phyloP scores from a whole-genome alignment of 2,113 vertebrate genomes.

The Rynchops niger region DNA sequence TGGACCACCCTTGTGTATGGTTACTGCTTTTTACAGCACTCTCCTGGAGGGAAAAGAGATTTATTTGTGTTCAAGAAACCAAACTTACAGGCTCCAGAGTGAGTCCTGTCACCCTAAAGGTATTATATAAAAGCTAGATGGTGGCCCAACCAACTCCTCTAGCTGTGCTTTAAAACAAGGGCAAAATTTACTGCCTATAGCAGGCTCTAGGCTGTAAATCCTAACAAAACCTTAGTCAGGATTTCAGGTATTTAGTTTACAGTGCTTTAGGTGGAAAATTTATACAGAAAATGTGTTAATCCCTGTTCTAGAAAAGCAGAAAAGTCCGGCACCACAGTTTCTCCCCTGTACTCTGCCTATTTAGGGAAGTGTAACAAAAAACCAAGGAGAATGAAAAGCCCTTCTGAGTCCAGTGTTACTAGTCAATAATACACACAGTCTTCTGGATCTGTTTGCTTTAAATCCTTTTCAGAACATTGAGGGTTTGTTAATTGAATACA shows the following conservation, averaged over 20 bases:
- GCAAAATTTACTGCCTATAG: background rate
- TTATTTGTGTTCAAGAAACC: background rate
- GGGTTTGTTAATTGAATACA: background rate
- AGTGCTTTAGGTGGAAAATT: background rate
- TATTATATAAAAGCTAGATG: background rate
- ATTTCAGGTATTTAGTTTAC: background rate
- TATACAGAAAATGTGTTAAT: background rate
- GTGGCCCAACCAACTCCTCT: background rate
- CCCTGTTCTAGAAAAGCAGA: background rate
- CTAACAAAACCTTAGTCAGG: background rate
- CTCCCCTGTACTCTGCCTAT: fast-evolving
- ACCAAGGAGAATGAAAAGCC: background rate
- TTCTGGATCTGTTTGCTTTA: background rate
- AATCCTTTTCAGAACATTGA: background rate
- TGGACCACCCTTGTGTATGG: background rate
- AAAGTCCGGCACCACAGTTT: fast-evolving
- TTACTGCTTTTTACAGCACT: background rate
- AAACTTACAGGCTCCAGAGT: background rate
- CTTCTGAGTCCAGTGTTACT: background rate
- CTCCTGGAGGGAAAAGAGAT: background rate
- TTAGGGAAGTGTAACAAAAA: background rate
- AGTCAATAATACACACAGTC: background rate
- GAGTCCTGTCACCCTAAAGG: background rate
- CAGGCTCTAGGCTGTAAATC: background rate
- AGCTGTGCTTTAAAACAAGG: background rate